These are phyloP conservation scores for Heliconius sara DNA, from an alignment of 2,888 invertebrate species.

Conservation along the genomic window DNA sequence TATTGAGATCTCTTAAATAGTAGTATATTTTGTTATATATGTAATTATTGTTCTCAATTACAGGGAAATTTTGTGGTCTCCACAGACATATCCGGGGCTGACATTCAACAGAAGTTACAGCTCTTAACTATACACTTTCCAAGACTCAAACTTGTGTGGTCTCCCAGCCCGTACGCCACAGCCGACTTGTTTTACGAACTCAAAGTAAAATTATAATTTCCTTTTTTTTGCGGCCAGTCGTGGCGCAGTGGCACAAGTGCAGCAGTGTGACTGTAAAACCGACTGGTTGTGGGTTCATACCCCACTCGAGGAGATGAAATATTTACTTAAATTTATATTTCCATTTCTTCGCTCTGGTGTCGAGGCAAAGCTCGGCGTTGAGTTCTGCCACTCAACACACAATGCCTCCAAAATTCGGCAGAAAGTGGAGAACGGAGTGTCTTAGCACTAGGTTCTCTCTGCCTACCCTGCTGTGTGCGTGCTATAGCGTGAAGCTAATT, in stretches of 20 bases:
- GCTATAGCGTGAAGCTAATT: neutral
- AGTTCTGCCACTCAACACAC: too few species aligned
- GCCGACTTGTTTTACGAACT: conserved; percentile 98
- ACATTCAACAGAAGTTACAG: conserved; percentile 93
- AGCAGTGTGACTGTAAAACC: too few species aligned
- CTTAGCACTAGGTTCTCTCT: too few species aligned
- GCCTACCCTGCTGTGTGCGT: too few species aligned
- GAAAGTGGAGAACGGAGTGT: too few species aligned
- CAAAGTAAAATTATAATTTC: conserved; percentile 84
- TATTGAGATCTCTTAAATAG: neutral
- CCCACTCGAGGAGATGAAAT: too few species aligned
- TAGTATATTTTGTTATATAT: neutral
- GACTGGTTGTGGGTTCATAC: too few species aligned
- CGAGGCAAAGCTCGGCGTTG: too few species aligned
- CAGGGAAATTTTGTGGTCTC: conserved; percentile 92
- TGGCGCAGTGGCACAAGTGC: too few species aligned
- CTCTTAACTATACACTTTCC: conserved; percentile 98
- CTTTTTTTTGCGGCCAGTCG: neutral
- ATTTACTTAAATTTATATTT: too few species aligned
- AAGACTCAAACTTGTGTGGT: conserved; percentile 96
- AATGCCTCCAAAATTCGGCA: too few species aligned
- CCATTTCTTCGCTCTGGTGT: too few species aligned
- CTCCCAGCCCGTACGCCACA: conserved; percentile 97
- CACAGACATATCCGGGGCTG: conserved; percentile 89
- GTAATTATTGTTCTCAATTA: conserved; percentile 48